Base-by-base conservation (phyloP, 2,888 invertebrate species). In the Aphrophora alni region DNA sequence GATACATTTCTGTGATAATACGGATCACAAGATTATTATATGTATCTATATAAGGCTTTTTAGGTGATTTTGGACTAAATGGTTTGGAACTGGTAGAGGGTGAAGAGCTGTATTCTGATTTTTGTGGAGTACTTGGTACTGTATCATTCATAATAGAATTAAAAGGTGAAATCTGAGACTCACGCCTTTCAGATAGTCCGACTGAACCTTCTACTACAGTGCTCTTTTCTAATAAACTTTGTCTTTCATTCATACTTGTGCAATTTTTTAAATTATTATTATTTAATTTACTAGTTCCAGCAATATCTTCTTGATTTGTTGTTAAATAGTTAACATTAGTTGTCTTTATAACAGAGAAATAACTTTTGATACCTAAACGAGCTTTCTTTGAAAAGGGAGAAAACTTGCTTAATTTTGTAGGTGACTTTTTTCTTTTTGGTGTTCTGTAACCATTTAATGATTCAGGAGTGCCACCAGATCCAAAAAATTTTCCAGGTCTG, bases 361-460 rank as follows among this genome's bases (percentile, higher is more conserved):
- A 79, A 10, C 68, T 59, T 68, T 79, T 79, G 7, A 79, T 79
- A 27, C 26, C 44, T 1, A 33, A 24, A 74, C 74, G 68, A 68
- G 74, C 78, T 24, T 74, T 79, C 21, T 79, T 79, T 38, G 21
- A 33, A 68, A 78, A 78, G 51, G 78, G 78, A 28, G 78, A 78
- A 72, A 59, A 78, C 24, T 78, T 78, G 27, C 73, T 78, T 25
- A 78, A 73, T 28, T 78, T 78, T 51, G 24, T 25, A 7, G 78
- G 78, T 25, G 78, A 25, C 0, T n/a, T 74, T 10, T 27, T 26
- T 8, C 28, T 79, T 74, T 33, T 79, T 7, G 73, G 78, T 33
- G 33, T 33, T 59, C 21, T 21, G 5, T 21, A 3, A 21, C 21
- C 21, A 59, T 21, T 59, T 21, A 59, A 59, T 44, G 44, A 44